These are phyloP conservation scores for Drosophila setosimentum DNA, from an alignment of 2,888 invertebrate species.

Conservation along the genomic window DNA sequence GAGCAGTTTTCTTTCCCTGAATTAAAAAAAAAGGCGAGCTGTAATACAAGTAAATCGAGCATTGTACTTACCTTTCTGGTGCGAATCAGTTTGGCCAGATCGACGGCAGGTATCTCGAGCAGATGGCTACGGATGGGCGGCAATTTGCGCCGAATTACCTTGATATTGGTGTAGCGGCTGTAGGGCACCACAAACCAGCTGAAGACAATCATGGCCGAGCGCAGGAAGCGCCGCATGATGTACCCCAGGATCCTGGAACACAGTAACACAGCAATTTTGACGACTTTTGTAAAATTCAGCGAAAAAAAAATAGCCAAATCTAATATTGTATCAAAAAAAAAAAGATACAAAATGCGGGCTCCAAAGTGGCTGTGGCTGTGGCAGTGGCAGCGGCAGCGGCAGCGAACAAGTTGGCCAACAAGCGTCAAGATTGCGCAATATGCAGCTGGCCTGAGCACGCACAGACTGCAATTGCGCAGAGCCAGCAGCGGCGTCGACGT, in stretches of 20 bases:
- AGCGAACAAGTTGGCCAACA: conserved; percentile 69
- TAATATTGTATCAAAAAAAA: conserved; percentile 25
- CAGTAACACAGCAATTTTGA: conserved; percentile 85
- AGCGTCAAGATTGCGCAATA: conserved; percentile 78
- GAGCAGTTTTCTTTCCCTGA: not conserved
- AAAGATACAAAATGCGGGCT: conserved; percentile 40
- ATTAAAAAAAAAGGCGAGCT: conserved; percentile 12
- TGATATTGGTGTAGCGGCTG: conserved; percentile 85
- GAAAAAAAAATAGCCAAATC: conserved; percentile 5
- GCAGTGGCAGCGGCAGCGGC: not conserved
- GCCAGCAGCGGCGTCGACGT: conserved; percentile 21
- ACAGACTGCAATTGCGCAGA: conserved; percentile 50
- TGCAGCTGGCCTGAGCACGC: conserved; percentile 59
- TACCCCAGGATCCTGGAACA: conserved; percentile 87
- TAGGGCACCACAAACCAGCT: conserved; percentile 87
- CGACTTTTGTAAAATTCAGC: conserved; percentile 55
- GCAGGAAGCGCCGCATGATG: conserved; percentile 87
- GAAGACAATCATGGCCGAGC: conserved; percentile 87
- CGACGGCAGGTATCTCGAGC: conserved; percentile 89
- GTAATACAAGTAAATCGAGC: not conserved
- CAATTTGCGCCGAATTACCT: conserved; percentile 87
- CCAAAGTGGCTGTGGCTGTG: not conserved
- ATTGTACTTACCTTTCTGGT: conserved; percentile 87
- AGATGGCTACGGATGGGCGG: conserved; percentile 89
- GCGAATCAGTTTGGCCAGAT: conserved; percentile 90